Evolutionary conservation across 2,888 invertebrate genomes (phyloP).

Genomic region (Drosophila emarginata): DNA sequence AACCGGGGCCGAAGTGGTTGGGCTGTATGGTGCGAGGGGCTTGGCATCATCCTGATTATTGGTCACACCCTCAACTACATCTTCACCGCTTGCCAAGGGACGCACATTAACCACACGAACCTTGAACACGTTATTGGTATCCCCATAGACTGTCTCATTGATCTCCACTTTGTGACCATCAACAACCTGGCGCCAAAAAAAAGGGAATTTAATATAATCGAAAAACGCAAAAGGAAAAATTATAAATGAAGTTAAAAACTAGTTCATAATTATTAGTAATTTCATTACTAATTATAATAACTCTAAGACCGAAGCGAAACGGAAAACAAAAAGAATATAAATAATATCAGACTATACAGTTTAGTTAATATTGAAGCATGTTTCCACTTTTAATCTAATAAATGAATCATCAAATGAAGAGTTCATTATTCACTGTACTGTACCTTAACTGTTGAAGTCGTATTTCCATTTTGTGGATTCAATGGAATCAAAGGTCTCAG

Average conservation of each 20-base stretch:
- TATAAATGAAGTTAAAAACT: no score
- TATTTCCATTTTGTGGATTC: constrained; percentile 77
- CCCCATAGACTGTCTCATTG: constrained; percentile 84
- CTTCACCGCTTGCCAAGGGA: constrained; percentile 81
- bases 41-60: constrained; percentile 38
- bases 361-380: no score
- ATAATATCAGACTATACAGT: no score
- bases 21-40: constrained; percentile 31
- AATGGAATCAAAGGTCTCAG: constrained; percentile 46
- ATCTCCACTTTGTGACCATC: constrained; percentile 84
- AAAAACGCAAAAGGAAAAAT: no score
- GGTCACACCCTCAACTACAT: constrained; percentile 61
- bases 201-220: no score
- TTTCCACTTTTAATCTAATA: not conserved
- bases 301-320: no score
- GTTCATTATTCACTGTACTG: not conserved
- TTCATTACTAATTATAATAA: no score
- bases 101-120: constrained; percentile 84
- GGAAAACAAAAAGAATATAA: no score
- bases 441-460: constrained; percentile 82
- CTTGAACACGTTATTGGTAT: constrained; percentile 81
- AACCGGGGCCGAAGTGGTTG: constrained; percentile 49
- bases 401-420: not conserved
- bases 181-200: constrained; percentile 82
- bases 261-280: no score